Conservation (phyloP, 2,797 vertebrate genomes). For the Mormyrus hasselquistii region DNA sequence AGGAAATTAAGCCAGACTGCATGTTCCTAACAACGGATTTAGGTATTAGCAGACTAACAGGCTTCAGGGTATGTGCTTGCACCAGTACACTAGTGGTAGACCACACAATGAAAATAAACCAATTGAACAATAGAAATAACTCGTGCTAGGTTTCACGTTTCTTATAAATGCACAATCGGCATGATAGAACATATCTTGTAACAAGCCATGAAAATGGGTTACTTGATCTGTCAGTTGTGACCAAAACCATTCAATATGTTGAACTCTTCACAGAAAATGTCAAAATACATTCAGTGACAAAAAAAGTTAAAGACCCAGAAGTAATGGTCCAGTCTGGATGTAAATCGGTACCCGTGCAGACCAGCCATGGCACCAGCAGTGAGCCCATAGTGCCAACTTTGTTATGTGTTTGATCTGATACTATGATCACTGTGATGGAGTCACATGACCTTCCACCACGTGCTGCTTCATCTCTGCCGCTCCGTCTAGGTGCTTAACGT, state of each 20-base stretch:
- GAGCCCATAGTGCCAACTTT: background rate
- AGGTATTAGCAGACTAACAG: background rate
- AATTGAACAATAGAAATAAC: background rate
- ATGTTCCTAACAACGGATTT: background rate
- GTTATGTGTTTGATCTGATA: background rate
- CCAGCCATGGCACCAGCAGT: background rate
- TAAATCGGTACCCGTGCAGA: background rate
- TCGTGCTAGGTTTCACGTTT: background rate
- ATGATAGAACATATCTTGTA: background rate
- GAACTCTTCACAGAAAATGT: background rate
- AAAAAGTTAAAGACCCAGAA: background rate
- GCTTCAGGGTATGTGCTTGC: background rate
- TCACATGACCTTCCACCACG: background rate
- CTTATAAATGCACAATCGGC: background rate
- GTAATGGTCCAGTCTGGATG: background rate
- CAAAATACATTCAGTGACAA: background rate
- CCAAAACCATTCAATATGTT: conserved; percentile 14
- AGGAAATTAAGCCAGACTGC: background rate
- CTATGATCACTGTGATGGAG: background rate
- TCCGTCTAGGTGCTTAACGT: background rate
- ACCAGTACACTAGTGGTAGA: background rate
- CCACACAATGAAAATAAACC: background rate
- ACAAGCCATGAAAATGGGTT: background rate
- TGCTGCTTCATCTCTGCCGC: background rate
- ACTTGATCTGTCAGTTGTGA: background rate